Evolutionary conservation across 30 jellyfish, hydroid and myxozoan species (phyloP).

Genomic region (Sanderia malayensis): DNA sequence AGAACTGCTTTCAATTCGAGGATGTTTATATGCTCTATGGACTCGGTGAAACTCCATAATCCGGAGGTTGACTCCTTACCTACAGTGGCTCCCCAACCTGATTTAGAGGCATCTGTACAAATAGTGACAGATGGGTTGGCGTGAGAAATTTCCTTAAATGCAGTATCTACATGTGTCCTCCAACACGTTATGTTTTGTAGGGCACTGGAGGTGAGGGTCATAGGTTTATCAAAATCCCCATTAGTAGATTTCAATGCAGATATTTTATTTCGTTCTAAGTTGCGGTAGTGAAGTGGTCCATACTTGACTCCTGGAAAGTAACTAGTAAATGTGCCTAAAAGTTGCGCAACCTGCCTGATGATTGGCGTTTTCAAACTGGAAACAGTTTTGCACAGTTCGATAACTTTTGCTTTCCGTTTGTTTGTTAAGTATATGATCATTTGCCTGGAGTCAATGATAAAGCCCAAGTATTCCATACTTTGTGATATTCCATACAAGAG

Average conservation of each 20-base stretch:
- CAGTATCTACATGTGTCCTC: constrained; percentile 23
- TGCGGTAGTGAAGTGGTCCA: constrained; percentile 38
- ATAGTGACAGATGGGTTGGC: constrained; percentile 9
- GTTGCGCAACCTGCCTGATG: constrained; percentile 28
- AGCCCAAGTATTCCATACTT: constrained; percentile 23
- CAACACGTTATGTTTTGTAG: neutral
- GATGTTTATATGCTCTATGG: constrained; percentile 4
- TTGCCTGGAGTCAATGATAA: constrained; percentile 19
- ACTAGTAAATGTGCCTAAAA: constrained; percentile 14
- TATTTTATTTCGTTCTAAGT: constrained; percentile 21
- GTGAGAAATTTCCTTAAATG: neutral
- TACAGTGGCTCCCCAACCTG: constrained; percentile 12
- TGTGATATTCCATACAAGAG: constrained; percentile 23
- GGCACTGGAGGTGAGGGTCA: constrained; percentile 17
- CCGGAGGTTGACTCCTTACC: constrained; percentile 10
- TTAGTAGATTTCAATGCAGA: constrained; percentile 5
- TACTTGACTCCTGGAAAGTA: constrained; percentile 42
- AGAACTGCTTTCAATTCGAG: constrained; percentile 25
- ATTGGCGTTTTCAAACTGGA: neutral
- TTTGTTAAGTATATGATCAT: constrained; percentile 19
- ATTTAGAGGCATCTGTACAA: constrained; percentile 23
- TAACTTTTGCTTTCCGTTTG: constrained; percentile 7
- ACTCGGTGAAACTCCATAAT: constrained; percentile 3
- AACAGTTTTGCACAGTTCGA: neutral
- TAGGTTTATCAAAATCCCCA: constrained; percentile 20